Evolutionary conservation across 2,888 invertebrate species (phyloP).

Genomic region (Noctua pronuba): DNA sequence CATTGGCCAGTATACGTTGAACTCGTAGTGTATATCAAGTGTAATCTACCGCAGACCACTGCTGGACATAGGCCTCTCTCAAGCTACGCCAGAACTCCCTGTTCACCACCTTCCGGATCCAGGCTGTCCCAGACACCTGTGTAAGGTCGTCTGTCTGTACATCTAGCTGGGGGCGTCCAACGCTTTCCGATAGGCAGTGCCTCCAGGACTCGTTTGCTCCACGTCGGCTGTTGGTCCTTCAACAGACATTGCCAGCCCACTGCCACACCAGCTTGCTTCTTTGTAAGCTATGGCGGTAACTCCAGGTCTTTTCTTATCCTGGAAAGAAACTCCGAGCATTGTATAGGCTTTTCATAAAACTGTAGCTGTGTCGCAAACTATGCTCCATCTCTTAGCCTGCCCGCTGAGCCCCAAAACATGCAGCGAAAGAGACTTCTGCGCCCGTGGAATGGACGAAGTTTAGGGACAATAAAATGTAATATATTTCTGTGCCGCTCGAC

Average conservation of each 20-base stretch:
- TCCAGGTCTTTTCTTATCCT: background rate
- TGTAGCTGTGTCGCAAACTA: background rate
- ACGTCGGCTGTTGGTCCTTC: background rate
- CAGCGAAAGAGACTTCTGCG: background rate
- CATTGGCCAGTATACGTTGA: background rate
- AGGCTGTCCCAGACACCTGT: background rate
- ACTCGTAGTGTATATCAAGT: background rate
- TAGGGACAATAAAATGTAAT: background rate
- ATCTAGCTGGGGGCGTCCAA: background rate
- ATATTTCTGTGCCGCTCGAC: background rate
- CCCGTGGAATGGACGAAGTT: background rate
- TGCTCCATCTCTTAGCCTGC: background rate
- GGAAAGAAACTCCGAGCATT: background rate
- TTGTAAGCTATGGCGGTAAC: background rate
- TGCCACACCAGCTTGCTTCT: background rate
- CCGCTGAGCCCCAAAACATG: background rate
- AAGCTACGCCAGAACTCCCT: background rate
- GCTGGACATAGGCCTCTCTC: no score
- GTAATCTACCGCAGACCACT: background rate
- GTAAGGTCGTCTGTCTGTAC: background rate
- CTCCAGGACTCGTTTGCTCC: background rate
- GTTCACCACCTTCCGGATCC: background rate
- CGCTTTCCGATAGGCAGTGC: background rate
- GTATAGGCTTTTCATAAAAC: background rate
- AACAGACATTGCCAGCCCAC: background rate